phyloP scores from a whole-genome alignment of 2,888 invertebrate species.

The Ochlodes sylvanus region DNA sequence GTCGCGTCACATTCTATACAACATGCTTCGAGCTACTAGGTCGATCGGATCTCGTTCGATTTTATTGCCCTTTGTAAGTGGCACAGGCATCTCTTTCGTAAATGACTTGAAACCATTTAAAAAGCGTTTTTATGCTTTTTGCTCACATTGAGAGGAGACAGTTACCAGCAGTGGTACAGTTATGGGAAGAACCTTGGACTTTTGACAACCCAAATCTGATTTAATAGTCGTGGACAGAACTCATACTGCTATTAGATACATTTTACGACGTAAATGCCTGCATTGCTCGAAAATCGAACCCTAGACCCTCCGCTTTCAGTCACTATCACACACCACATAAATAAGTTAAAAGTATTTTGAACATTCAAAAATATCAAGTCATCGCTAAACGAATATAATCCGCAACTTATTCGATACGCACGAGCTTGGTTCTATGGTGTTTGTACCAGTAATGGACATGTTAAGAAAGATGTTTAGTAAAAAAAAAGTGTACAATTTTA shows the following conservation, averaged over 20 bases:
- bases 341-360: not conserved
- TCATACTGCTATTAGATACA: too few relatives aligned
- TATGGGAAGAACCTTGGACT: too few relatives aligned
- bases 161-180: too few relatives aligned
- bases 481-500: too few relatives aligned
- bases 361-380: not conserved
- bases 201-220: too few relatives aligned
- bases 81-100: constrained; percentile 21
- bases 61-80: constrained; percentile 32
- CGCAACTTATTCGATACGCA: constrained; percentile 3
- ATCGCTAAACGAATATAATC: constrained; percentile 14
- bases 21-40: constrained; percentile 19
- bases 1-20: constrained; percentile 36
- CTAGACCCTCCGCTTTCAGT: not conserved
- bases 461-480: not conserved
- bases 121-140: constrained; percentile 16
- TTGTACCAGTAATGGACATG: not conserved
- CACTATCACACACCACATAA: not conserved
- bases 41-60: constrained; percentile 23
- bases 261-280: too few relatives aligned
- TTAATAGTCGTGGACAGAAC: too few relatives aligned
- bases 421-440: not conserved
- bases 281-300: not conserved
- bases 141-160: too few relatives aligned
- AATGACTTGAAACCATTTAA: constrained; percentile 25